Conservation (phyloP, 2,113 vertebrate species). For the Ammodramus savannarum region DNA sequence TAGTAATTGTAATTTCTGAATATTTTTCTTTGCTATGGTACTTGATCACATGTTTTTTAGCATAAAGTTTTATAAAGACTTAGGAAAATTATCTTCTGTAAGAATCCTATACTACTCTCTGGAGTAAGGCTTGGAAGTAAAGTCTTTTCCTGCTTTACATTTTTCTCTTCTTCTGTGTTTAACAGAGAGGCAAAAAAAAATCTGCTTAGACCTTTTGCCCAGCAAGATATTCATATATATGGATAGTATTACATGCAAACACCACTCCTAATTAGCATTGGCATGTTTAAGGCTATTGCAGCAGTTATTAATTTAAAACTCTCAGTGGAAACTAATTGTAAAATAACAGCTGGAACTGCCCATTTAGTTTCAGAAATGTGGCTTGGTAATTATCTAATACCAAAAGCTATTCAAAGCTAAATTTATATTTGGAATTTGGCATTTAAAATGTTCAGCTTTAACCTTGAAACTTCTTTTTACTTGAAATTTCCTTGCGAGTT, state of each 20-base stretch:
- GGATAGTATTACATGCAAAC: conserved; percentile 45
- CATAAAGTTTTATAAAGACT: not conserved
- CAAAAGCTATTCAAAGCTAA: conserved; percentile 40
- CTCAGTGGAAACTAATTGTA: conserved; percentile 56
- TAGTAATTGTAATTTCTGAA: not conserved
- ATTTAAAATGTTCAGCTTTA: not conserved
- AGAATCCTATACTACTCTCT: not conserved
- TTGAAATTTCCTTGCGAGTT: not conserved
- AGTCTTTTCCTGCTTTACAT: not conserved
- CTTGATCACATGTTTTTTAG: not conserved
- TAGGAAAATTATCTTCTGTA: not conserved
- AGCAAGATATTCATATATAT: conserved; percentile 19
- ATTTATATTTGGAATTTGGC: not conserved
- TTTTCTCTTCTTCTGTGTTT: not conserved
- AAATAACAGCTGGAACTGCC: conserved; percentile 58
- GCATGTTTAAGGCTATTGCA: conserved; percentile 31
- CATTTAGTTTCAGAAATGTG: conserved; percentile 33
- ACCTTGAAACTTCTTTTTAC: not conserved
- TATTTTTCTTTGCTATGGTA: not conserved
- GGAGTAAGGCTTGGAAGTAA: not conserved
- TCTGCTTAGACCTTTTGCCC: not conserved
- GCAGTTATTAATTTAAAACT: conserved; percentile 59
- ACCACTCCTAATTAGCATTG: conserved; percentile 38
- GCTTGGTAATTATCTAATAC: conserved; percentile 48
- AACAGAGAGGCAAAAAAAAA: not conserved